Evolutionary conservation across 2,113 vertebrate genomes (phyloP).

Genomic region (Gymnocephalus cernua): DNA sequence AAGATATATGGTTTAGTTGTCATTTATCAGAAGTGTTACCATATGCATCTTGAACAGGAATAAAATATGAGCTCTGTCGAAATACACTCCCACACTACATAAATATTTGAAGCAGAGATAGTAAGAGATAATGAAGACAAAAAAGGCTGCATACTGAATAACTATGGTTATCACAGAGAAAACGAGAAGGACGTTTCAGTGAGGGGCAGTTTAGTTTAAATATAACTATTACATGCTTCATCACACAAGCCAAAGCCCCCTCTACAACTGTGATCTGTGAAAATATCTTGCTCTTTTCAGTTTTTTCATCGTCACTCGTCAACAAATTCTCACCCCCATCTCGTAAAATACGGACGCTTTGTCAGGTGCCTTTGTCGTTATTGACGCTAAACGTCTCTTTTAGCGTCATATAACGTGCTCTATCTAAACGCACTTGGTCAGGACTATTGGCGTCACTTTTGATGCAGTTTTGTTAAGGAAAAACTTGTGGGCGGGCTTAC

Average conservation of each 20-base stretch:
- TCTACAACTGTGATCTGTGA: background rate
- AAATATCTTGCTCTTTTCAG: background rate
- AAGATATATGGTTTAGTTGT: background rate
- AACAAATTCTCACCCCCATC: too few relatives aligned
- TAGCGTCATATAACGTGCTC: too few relatives aligned
- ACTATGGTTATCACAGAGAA: background rate
- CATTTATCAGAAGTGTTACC: background rate
- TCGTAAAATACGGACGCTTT: too few relatives aligned
- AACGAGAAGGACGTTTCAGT: background rate
- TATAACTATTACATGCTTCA: background rate
- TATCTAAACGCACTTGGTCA: too few relatives aligned
- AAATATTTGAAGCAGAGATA: background rate
- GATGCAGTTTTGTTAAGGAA: too few relatives aligned
- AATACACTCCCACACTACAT: conserved; percentile 9
- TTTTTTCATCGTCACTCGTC: background rate
- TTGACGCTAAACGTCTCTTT: too few relatives aligned
- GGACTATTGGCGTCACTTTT: too few relatives aligned
- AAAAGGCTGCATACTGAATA: background rate
- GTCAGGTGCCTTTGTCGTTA: too few relatives aligned
- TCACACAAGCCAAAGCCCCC: background rate
- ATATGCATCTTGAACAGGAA: background rate
- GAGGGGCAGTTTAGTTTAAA: conserved; percentile 13
- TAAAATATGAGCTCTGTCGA: background rate
- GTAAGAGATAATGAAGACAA: conserved; percentile 11
- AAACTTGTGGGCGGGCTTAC: too few relatives aligned